Evolutionary conservation across 2,113 vertebrate species (phyloP), one percentile per base, ranked within the genome.

Genomic region (Gallinago media): DNA sequence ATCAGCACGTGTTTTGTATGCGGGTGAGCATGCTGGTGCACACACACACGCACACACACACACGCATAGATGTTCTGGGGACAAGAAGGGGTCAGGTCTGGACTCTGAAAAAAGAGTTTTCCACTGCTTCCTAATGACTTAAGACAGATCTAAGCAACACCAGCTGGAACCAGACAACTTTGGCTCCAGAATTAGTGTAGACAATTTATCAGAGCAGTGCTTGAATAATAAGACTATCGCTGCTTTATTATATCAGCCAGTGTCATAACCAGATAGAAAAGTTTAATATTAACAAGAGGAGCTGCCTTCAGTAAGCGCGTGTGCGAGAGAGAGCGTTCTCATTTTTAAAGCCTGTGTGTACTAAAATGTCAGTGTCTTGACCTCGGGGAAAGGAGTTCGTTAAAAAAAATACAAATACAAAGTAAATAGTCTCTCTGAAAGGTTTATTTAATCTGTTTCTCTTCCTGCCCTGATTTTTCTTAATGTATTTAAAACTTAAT

Each of bases 131-230:
- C 79, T 97, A 97, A 98, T 97, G 97, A 96, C 96, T 98, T 97
- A 95, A 97, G 97, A 97, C 98, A 98, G 95, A 97, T 94, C 92
- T 97, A 98, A 98, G 97, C 96, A 98, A 96, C 96, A 96, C 97
- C 97, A 98, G 97, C 98, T 98, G 98, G 97, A 97, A 94, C 88
- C 85, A 96, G 96, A 97, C 96, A 97, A 98, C 91, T 94, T 97
- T 97, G 97, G 97, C 97, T 98, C 97, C 96, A 97, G 96, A 96
- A 95, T 97, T 96, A 97, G 97, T 94, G 97, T 97, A 96, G 98
- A 96, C 97, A 97, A 98, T 98, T 98, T 97, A 98, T 98, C 95
- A 78, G 96, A 93, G 95, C 95, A 92, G 87, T 94, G 97, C 96
- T 97, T 96, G 96, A 95, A 97, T 97, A 97, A 94, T 88, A 95